These are phyloP conservation scores for Malurus leucopterus DNA, from an alignment of 2,797 vertebrate species.

Conservation along the genomic window DNA sequence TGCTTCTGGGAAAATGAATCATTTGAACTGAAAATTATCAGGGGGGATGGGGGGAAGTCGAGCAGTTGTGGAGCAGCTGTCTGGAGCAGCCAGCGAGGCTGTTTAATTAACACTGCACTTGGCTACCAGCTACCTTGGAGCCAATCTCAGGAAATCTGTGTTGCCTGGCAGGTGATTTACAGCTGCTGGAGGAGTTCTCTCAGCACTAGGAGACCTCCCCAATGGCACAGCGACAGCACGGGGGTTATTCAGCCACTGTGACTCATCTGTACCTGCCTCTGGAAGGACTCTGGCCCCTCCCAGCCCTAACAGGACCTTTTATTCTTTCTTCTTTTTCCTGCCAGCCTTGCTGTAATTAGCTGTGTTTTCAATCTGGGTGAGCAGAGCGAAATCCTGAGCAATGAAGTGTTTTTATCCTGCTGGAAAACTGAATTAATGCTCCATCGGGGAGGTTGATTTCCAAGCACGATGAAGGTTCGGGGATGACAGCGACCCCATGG, in stretches of 20 bases:
- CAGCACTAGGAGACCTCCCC: not conserved
- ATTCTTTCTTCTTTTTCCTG: not conserved
- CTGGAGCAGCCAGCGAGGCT: not conserved
- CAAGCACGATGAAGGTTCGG: not conserved
- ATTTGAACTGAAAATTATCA: not conserved
- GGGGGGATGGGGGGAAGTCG: not conserved
- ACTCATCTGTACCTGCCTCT: not conserved
- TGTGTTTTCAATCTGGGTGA: not conserved
- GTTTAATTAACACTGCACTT: not conserved
- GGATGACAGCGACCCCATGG: accelerated
- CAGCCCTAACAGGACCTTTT: not conserved
- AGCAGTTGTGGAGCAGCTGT: not conserved
- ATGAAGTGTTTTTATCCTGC: not conserved
- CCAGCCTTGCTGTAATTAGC: conserved; percentile 9
- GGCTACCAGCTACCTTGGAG: not conserved
- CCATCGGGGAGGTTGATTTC: not conserved
- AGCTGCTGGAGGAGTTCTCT: not conserved
- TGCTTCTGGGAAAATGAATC: not conserved
- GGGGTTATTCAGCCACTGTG: not conserved
- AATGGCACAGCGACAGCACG: not conserved
- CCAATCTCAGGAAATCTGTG: not conserved
- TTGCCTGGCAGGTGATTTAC: not conserved
- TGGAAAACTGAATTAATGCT: conserved; percentile 10
- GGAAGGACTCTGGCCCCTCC: not conserved
- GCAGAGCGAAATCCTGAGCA: not conserved